Base-by-base conservation (phyloP, 1,140 invertebrate genomes). In the Akabosia matsudoensis region DNA sequence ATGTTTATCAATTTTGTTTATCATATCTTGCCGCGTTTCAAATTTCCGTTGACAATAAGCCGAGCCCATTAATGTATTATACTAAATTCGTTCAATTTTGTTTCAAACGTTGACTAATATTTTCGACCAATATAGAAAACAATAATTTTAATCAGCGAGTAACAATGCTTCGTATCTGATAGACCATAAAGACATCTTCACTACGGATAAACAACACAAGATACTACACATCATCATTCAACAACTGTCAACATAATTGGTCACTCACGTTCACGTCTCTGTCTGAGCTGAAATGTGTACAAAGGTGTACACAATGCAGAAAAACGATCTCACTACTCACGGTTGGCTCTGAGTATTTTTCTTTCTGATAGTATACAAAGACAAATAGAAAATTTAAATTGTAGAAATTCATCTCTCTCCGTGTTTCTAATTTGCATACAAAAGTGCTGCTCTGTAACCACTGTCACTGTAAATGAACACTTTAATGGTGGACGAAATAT, bases 211-310 rank as follows among this genome's bases (percentile, higher is more conserved):
- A 16, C 22, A 72, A 45, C 22, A 72, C n/a, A 72, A 34, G 45
- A 72, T 72, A 72, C 45, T 72, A 52, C 52, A 74, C 30, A 54
- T 54, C 52, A 74, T 74, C 56, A 74, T 56, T 74, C 73, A 74
- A 74, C 56, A 81, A 79, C 78, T 81, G 80, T 81, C 78, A 79
- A 76, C 76, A 74, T 81, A 81, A 81, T 81, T 81, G 78, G 78
- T 76, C 56, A 64, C 72, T 81, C 78, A 79, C 78, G 78, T 77
- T 64, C 52, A 74, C 33, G 37, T 51, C 22, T 28, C 56, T 64
- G 4, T 22, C 56, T 64, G n/a, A 64, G 7, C 45, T 52, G n/a
- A 52, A 52, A 52, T 52, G 45, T n/a, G n/a, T n/a, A n/a, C n/a
- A 10, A 45, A 7, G 18, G 7, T 45, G 37, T 45, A 18, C 37